phyloP scores from a whole-genome alignment of 2,113 vertebrate species.

The Prionailurus bengalensis region DNA sequence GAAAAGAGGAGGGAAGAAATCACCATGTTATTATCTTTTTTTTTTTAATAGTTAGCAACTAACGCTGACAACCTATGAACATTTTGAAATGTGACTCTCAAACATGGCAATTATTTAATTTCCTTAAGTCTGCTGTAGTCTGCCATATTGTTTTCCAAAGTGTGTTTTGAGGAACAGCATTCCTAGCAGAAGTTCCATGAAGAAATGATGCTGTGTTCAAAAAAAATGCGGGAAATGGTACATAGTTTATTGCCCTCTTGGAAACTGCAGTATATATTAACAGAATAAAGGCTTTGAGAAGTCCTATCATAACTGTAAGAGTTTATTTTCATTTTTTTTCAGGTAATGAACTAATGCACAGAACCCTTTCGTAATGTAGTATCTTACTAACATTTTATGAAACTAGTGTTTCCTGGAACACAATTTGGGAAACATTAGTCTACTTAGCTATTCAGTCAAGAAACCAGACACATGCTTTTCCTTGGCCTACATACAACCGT shows the following conservation, averaged over 20 bases:
- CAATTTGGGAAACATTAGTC: constrained; percentile 23
- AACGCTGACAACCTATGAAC: background rate
- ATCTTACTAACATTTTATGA: background rate
- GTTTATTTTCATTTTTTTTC: background rate
- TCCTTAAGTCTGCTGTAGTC: background rate
- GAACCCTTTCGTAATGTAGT: background rate
- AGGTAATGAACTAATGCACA: background rate
- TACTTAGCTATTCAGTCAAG: background rate
- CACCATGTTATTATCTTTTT: background rate
- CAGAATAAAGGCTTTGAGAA: constrained; percentile 50
- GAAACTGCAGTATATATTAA: constrained; percentile 27
- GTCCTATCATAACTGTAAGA: background rate
- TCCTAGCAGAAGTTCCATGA: constrained; percentile 5
- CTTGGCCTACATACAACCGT: background rate
- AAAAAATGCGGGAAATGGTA: constrained; percentile 22
- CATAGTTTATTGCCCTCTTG: background rate
- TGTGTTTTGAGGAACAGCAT: constrained; percentile 22
- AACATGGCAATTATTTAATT: constrained; percentile 58
- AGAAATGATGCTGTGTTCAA: constrained; percentile 52
- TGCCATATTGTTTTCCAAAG: constrained; percentile 42
- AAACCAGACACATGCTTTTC: background rate
- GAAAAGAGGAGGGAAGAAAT: background rate
- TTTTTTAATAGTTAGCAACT: constrained; percentile 17
- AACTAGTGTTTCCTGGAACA: constrained; percentile 21
- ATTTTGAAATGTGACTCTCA: constrained; percentile 40